These are phyloP conservation scores for Chunga burmeisteri DNA, from an alignment of 2,113 vertebrate genomes.

Conservation along the genomic window DNA sequence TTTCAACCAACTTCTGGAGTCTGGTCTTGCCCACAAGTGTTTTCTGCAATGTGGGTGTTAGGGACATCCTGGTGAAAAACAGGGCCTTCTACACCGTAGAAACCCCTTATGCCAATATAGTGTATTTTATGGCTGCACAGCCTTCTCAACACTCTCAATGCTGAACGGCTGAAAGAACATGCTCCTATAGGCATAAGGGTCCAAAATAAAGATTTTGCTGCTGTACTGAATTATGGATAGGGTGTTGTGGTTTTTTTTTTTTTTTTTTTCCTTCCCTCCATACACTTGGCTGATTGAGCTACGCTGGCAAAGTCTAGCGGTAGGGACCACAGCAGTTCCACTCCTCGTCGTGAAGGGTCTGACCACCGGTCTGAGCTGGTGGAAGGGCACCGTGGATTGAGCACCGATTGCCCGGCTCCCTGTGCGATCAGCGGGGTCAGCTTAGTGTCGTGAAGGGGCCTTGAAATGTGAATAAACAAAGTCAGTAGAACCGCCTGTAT, in stretches of 20 bases:
- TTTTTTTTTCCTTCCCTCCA: fast-evolving
- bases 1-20: neutral
- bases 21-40: neutral
- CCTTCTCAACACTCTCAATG: neutral
- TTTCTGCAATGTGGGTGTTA: neutral
- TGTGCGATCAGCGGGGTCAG: neutral
- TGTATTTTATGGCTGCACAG: neutral
- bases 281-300: neutral
- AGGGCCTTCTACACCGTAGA: neutral
- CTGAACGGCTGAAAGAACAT: neutral
- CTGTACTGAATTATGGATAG: neutral
- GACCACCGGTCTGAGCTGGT: neutral
- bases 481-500: neutral
- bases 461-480: neutral
- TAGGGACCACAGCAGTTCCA: neutral
- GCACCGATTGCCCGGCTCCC: neutral
- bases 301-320: neutral
- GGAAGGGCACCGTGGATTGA: neutral
- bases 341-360: neutral
- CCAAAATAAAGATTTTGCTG: neutral
- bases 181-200: neutral
- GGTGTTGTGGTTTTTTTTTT: too few species aligned
- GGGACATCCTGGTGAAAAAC: neutral
- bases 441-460: neutral
- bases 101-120: neutral